phyloP scores from a whole-genome alignment of 1,140 invertebrate species.

The Stenopsyche tienmushanensis region DNA sequence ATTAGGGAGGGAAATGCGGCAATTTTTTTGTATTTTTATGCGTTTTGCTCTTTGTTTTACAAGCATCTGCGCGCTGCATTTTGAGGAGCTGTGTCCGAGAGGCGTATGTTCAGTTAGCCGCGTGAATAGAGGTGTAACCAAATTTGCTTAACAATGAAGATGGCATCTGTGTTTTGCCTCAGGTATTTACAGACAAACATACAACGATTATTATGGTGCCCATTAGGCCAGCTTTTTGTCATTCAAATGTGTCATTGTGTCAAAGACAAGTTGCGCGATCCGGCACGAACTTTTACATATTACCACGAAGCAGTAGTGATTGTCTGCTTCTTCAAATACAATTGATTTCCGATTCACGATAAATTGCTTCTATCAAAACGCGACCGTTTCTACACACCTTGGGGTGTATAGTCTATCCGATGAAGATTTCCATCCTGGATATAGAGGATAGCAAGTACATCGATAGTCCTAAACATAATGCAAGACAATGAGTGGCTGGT shows the following conservation, averaged over 20 bases:
- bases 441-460: no score
- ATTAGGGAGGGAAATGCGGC: not conserved
- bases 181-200: constrained; percentile 32
- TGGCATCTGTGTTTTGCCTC: constrained; percentile 28
- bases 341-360: constrained; percentile 60
- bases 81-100: no score
- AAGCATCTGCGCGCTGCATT: not conserved
- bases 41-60: not conserved
- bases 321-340: constrained; percentile 19
- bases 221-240: constrained; percentile 23
- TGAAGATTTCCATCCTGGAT: no score
- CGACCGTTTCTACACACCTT: constrained; percentile 46
- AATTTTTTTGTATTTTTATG: constrained; percentile 14
- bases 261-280: not conserved
- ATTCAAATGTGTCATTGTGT: constrained; percentile 25
- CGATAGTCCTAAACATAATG: no score
- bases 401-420: constrained; percentile 3
- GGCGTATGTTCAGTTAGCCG: no score
- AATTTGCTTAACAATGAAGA: constrained; percentile 29
- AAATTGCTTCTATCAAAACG: constrained; percentile 57
- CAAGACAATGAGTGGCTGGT: no score
- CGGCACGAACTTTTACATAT: not conserved
- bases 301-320: no score
- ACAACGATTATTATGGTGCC: constrained; percentile 27
- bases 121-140: constrained; percentile 21